Percentiles rank a stretch among this genome's conserved stretches.
These are phyloP conservation scores for Panorpa germanica DNA, from an alignment of 2,888 invertebrate genomes.

Conservation along the genomic window DNA sequence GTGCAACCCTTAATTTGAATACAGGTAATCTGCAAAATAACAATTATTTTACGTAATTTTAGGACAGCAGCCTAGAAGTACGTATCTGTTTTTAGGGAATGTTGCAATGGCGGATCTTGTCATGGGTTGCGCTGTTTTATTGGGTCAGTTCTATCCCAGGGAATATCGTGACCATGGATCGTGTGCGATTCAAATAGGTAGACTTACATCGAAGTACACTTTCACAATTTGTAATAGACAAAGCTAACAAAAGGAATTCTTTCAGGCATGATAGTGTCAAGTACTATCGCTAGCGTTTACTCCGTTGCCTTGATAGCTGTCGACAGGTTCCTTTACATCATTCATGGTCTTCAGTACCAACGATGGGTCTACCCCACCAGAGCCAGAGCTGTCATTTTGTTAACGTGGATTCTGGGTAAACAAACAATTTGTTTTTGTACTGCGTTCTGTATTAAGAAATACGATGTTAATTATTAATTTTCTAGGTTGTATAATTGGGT, in stretches of 20 bases:
- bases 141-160: conserved; percentile 27
- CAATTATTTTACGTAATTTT: neutral
- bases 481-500: conserved; percentile 35
- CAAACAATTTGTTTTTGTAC: too few species aligned
- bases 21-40: neutral
- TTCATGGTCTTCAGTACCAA: conserved; percentile 42
- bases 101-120: conserved; percentile 42
- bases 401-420: conserved; percentile 37
- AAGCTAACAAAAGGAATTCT: too few species aligned
- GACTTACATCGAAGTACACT: conserved; percentile 9
- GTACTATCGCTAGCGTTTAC: conserved; percentile 40
- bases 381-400: conserved; percentile 31
- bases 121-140: conserved; percentile 37
- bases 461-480: conserved; percentile 13
- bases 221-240: conserved; percentile 5
- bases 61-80: conserved; percentile 41
- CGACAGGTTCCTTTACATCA: conserved; percentile 42
- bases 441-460: too few species aligned
- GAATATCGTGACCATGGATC: conserved; percentile 20
- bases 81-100: conserved; percentile 44
- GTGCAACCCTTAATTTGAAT: conserved; percentile 8
- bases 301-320: conserved; percentile 41
- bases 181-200: conserved; percentile 26
- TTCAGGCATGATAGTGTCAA: conserved; percentile 40
- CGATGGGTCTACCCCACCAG: conserved; percentile 36